phyloP scores from a whole-genome alignment of 2,797 vertebrate genomes.

The Neosalanx taihuensis region DNA sequence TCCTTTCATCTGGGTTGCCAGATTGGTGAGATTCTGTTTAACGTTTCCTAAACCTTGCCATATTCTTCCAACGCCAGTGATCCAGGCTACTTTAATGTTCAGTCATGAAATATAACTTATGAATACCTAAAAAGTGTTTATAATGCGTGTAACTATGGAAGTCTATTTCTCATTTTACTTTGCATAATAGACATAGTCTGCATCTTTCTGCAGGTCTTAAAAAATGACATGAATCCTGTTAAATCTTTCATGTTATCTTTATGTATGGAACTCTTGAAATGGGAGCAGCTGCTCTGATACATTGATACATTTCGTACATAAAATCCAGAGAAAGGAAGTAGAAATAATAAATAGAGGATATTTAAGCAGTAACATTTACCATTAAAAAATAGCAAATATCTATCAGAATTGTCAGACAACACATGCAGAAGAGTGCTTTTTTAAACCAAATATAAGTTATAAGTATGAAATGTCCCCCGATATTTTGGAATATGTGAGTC shows the following conservation, averaged over 20 bases:
- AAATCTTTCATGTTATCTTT: not conserved
- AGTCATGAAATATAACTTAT: not conserved
- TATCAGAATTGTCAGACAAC: constrained; percentile 29
- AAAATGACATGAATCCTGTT: not conserved
- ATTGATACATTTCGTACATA: constrained; percentile 15
- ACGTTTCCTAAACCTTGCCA: not conserved
- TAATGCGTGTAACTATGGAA: no score
- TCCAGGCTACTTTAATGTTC: not conserved
- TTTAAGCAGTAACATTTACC: constrained; percentile 27
- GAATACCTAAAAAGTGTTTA: not conserved
- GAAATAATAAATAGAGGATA: constrained; percentile 59
- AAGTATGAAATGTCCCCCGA: constrained; percentile 11
- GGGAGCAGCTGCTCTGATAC: constrained; percentile 9
- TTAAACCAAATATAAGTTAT: constrained; percentile 15
- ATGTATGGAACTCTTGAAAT: not conserved
- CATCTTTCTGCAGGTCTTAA: not conserved
- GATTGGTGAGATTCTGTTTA: not conserved
- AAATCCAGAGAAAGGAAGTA: constrained; percentile 32
- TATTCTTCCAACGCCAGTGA: not conserved
- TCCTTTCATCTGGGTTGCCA: constrained; percentile 17
- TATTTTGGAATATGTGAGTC: constrained; percentile 43
- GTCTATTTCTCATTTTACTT: not conserved
- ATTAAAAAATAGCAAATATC: constrained; percentile 40
- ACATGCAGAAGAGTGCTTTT: constrained; percentile 13
- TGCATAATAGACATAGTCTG: not conserved